These are phyloP conservation scores for Arge pagana DNA, from an alignment of 2,888 invertebrate species.

Conservation along the genomic window DNA sequence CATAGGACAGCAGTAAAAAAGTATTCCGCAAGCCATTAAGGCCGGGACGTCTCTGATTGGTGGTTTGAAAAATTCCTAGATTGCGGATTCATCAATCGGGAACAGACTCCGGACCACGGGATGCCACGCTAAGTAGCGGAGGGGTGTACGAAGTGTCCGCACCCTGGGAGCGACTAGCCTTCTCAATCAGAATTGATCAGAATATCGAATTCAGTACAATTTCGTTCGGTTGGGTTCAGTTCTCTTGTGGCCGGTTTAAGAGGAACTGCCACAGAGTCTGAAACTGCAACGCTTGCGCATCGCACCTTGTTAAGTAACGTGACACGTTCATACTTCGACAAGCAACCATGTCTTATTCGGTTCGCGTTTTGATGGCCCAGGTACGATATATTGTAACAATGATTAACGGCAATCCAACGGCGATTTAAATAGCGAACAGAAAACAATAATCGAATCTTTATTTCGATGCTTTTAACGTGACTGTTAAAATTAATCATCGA, in stretches of 20 bases:
- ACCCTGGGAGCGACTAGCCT: no score
- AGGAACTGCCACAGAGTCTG: conserved; percentile 53
- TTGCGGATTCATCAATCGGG: no score
- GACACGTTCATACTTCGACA: neutral
- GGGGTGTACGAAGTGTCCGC: no score
- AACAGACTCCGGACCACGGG: no score
- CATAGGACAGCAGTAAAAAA: no score
- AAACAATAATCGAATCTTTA: neutral
- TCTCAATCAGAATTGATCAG: no score
- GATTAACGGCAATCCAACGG: conserved; percentile 22
- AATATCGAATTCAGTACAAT: no score
- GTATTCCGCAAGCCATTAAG: no score
- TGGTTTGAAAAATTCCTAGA: no score
- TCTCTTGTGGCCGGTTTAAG: conserved; percentile 58
- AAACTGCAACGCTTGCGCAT: conserved; percentile 11
- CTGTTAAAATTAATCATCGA: conserved; percentile 7
- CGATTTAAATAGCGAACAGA: conserved; percentile 12
- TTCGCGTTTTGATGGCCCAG: conserved; percentile 78
- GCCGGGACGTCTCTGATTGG: no score
- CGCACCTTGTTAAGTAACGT: neutral
- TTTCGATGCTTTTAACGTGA: neutral
- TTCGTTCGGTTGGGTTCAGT: conserved; percentile 44
- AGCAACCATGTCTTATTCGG: conserved; percentile 75
- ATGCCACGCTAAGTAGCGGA: no score
- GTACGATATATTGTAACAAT: conserved; percentile 57